phyloP scores from a whole-genome alignment of 2,888 invertebrate species.

The Meteorus colon region DNA sequence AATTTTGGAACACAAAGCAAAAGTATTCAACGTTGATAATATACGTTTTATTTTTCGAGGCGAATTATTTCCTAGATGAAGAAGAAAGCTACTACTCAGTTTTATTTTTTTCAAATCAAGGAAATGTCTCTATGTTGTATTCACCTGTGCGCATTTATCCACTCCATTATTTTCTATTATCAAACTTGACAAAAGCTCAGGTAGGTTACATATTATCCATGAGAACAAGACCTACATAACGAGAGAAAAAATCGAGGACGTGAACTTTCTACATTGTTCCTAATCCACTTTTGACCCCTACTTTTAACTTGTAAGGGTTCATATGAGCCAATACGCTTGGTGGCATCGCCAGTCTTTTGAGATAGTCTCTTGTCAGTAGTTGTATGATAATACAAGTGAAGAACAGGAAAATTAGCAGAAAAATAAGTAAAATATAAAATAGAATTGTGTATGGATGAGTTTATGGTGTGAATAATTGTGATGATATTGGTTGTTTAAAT shows the following conservation, averaged over 20 bases:
- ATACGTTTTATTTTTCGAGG: no score
- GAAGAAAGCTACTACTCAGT: no score
- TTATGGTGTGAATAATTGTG: neutral
- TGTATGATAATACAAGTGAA: neutral
- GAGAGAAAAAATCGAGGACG: conserved; percentile 27
- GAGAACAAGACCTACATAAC: neutral
- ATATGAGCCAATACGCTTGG: conserved; percentile 1
- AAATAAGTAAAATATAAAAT: neutral
- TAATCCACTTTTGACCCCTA: conserved; percentile 64
- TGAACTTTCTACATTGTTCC: conserved; percentile 52
- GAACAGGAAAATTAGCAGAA: no score
- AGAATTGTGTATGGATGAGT: neutral
- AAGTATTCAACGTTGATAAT: no score
- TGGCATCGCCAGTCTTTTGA: conserved; percentile 7
- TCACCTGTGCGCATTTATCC: no score
- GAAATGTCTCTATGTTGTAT: no score
- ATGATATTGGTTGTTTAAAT: neutral
- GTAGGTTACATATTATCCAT: conserved; percentile 6
- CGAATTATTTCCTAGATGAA: no score
- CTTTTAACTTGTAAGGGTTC: conserved; percentile 62
- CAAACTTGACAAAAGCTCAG: neutral
- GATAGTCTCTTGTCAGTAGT: neutral
- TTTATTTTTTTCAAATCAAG: no score
- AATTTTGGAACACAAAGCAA: no score
- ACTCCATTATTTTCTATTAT: neutral